phyloP scores from a whole-genome alignment of 1,140 invertebrate species.

The Leptoteleia sp. region DNA sequence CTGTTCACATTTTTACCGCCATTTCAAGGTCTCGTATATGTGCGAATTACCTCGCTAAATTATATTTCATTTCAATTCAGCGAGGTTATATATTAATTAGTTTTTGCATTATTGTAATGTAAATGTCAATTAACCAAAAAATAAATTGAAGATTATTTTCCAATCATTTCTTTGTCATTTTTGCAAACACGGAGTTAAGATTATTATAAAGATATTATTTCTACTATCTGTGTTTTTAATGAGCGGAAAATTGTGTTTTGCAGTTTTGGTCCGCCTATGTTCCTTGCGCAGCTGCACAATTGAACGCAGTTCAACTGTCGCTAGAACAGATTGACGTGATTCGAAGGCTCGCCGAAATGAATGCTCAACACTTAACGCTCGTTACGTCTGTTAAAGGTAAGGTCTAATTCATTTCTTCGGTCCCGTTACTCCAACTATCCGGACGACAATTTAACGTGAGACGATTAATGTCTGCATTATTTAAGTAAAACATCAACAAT shows the following conservation, averaged over 20 bases:
- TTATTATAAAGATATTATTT: too few species aligned
- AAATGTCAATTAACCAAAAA: too few species aligned
- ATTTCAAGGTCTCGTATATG: too few species aligned
- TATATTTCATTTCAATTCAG: too few species aligned
- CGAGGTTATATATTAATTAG: too few species aligned
- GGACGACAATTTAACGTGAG: conserved; percentile 18
- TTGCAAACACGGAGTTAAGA: too few species aligned
- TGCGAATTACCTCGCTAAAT: too few species aligned
- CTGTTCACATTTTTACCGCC: too few species aligned
- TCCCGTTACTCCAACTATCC: conserved; percentile 16
- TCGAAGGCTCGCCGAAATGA: conserved; percentile 86
- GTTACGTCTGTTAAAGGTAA: conserved; percentile 85
- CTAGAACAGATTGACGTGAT: conserved; percentile 93
- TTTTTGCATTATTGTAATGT: too few species aligned
- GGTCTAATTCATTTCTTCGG: conserved; percentile 42
- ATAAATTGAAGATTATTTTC: too few species aligned
- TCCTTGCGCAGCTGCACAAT: conserved; percentile 90
- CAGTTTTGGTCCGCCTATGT: conserved; percentile 95
- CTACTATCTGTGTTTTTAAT: too few species aligned
- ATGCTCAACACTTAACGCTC: conserved; percentile 83
- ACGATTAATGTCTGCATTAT: neutral
- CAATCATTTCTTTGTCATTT: too few species aligned
- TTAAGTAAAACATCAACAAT: neutral
- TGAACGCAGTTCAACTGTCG: conserved; percentile 90
- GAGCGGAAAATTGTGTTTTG: conserved; percentile 44